Base-by-base conservation (phyloP, 2,888 invertebrate genomes). In the Drosophila anomelani region DNA sequence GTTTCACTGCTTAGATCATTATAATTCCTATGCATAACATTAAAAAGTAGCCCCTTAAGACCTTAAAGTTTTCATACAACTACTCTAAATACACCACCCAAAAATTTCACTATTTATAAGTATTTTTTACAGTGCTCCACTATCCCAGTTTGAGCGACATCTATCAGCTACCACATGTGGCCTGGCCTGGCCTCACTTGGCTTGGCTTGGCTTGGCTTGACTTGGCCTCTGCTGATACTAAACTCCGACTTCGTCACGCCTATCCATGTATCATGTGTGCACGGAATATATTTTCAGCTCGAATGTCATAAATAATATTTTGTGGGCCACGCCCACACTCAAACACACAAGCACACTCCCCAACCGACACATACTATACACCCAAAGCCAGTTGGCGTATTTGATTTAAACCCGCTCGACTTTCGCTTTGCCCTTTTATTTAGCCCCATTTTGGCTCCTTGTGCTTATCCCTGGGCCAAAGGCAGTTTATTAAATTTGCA, bases 401-500 rank as follows among this genome's bases (percentile, higher is more conserved):
- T 75, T 75, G 75, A 75, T 75, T 75, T 75, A 75, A 75, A 51
- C 63, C 58, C 63, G 62, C 55, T 61, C 56, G 69, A 69, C 62
- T 61, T 53, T 66, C 47, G 72, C 58, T 38, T 34, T 44, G 39
- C 44, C 63, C 44, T 53, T 57, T 63, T 51, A 43, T 60, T 54
- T 56, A 44, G 49, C 46, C 54, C 23, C 56, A 17, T 41, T 73
- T 56, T 56, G 67, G 54, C 60, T 61, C 61, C 61, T 55, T 36
- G 51, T 20, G 51, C 51, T 53, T 57, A 57, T 56, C 73, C 63
- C 56, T 55, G 44, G 55, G 55, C 38, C 71, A 68, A 49, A 72
- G 76, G 61, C 69, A 89, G 86, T 90, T 90, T 89, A 89, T 90
- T 89, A 90, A 89, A 89, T 89, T 89, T 89, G 82, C 90, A 89